Conservation (phyloP, 2,113 vertebrate species). For the Myrmecophaga tridactyla region DNA sequence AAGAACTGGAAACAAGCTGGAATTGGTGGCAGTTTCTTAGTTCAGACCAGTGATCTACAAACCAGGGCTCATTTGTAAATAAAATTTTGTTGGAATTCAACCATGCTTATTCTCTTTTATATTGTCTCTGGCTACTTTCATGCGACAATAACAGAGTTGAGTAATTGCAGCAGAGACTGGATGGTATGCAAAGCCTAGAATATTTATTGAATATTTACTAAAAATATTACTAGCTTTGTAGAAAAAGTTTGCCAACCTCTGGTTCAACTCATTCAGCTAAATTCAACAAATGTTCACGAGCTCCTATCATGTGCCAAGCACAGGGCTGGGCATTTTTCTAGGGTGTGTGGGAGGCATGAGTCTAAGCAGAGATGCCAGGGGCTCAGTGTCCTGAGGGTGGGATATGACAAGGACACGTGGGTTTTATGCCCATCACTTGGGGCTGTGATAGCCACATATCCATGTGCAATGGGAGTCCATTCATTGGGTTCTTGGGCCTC, state of each 20-base stretch:
- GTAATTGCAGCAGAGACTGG: neutral
- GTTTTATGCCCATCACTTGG: neutral
- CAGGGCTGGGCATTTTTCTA: neutral
- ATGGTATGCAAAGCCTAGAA: neutral
- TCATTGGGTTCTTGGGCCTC: neutral
- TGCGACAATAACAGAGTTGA: neutral
- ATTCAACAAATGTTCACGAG: neutral
- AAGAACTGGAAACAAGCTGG: neutral
- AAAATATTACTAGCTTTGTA: neutral
- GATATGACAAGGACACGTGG: neutral
- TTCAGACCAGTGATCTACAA: neutral
- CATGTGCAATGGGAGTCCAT: neutral
- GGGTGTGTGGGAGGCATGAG: neutral
- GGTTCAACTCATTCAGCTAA: neutral
- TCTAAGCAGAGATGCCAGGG: neutral
- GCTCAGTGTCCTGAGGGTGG: neutral
- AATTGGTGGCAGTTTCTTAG: neutral
- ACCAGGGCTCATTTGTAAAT: neutral
- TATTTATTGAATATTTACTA: constrained; percentile 30
- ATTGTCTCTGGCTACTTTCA: neutral
- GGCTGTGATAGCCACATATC: neutral
- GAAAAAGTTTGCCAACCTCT: neutral
- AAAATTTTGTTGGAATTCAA: neutral
- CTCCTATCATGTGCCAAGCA: neutral
- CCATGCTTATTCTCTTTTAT: rapidly evolving